Base-by-base conservation (phyloP, 2,888 invertebrate genomes). In the Athetis lepigone region DNA sequence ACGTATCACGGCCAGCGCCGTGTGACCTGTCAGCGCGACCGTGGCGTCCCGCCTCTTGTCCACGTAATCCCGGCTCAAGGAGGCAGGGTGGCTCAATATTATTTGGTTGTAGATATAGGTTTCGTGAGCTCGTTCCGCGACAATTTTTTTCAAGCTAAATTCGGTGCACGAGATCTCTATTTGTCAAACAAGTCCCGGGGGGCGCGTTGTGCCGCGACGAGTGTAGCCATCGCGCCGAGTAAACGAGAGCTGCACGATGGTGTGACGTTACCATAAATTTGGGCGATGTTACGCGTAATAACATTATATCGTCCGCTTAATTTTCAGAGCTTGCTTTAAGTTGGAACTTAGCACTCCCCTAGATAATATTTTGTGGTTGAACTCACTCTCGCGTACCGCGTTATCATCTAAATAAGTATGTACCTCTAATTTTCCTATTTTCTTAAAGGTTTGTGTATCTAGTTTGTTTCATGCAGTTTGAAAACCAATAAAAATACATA, bases 151-250 rank as follows among this genome's bases (percentile, higher is more conserved):
- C 83, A 78, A 85, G 87, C 88, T 77, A 87, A 91, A 92, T 92
- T 91, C 89, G 87, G 81, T 89, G 89, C 88, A 88, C 90, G 92
- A 89, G 89, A 87, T 87, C 88, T 89, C 90, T 92, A 92, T 93
- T 92, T 92, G 91, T 92, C 92, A 92, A 89, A 88, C 88, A 85
- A 81, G 86, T 82, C 85, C 88, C 86, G 63, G 77, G 86, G 88
- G 85, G 81, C 58, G 64, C 66, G 68, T 70, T 68, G 78, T 62
- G 69, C 62, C 78, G 59, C 75, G 79, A 81, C 75, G 82, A 82
- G 81, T 80, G 82, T 83, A 83, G 80, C 80, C 75, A 63, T 56
- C 58, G 45, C 43, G 59, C 55, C 66, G 58, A 70, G 70, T 78
- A 71, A 78, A 80, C 65, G 79, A 71, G 67, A 13, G 47, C 55